Evolutionary conservation across 2,113 vertebrate genomes (phyloP), one percentile per base, ranked within the genome.

Genomic region (Muntiacus muntjak): DNA sequence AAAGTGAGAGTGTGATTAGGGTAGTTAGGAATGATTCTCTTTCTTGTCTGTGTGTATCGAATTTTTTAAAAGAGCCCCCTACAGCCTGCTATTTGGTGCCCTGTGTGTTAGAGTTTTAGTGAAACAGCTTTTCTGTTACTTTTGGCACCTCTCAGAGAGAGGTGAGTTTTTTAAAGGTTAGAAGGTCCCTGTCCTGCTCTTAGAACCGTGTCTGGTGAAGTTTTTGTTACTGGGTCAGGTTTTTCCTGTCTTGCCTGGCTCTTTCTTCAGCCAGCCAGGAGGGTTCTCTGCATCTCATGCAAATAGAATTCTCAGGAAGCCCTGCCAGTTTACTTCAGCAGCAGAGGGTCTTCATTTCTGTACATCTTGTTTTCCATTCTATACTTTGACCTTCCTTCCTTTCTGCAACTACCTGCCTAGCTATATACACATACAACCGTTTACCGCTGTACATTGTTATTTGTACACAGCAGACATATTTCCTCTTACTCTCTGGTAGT

Each of bases 101-200:
- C 40, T n/a, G 28, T 52, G 86, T 83, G 30, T 86, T 64, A 36
- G 19, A 36, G 19, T 87, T 94, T 60, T 54, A 76, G 79, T 74
- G 50, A 90, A 87, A 76, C 64, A 84, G 21, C 40, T 67, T 5
- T 2, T 33, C 40, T 64, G 60, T 76, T 87, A 40, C 78, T 95
- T 89, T 93, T 45, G 50, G 50, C 28, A 71, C 2, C 2, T 87
- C 54, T 86, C 40, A 92, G 47, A 93, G 13, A 85, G 47, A 30
- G 45, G 23, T 81, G 64, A 36, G 14, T 67, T 33, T 43, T 43
- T 76, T 26, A 43, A 52, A 33, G 15, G 47, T 79, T 81, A 81
- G 91, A 92, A 92, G 83, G 52, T 40, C 14, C 54, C 36, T 83
- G 11, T 33, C 94, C n/a, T 90, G 76, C 97, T 96, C 87, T 94